Evolutionary conservation across 2,888 invertebrate species (phyloP).

Genomic region (Apoda limacodes): DNA sequence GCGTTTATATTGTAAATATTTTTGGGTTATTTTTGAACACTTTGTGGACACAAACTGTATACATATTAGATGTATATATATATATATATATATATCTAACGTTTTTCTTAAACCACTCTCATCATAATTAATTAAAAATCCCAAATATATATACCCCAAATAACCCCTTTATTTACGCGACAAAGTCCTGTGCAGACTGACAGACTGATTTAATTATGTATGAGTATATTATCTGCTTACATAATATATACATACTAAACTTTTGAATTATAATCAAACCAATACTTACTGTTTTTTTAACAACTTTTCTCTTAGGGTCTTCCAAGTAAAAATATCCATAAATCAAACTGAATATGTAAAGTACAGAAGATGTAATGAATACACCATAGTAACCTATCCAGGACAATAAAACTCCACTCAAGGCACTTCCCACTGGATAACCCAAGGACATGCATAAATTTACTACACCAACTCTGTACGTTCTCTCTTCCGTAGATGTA

Average conservation of each 20-base stretch:
- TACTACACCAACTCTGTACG: conserved; percentile 85
- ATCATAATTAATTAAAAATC: too few relatives aligned
- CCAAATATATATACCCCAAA: too few relatives aligned
- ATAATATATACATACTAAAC: not conserved
- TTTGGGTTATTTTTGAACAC: too few relatives aligned
- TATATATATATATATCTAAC: too few relatives aligned
- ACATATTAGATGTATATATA: too few relatives aligned
- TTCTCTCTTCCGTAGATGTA: conserved; percentile 82
- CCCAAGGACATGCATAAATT: conserved; percentile 90
- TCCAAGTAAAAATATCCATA: conserved; percentile 79
- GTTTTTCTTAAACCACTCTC: too few relatives aligned
- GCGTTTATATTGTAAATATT: too few relatives aligned
- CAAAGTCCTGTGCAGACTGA: conserved; percentile 3
- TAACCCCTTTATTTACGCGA: too few relatives aligned
- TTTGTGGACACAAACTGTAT: too few relatives aligned
- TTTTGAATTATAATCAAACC: conserved; percentile 1
- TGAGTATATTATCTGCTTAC: not conserved
- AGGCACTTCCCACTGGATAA: conserved; percentile 86
- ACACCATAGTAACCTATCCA: conserved; percentile 86
- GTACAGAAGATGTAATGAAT: conserved; percentile 76
- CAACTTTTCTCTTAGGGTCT: conserved; percentile 62
- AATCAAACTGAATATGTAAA: conserved; percentile 79
- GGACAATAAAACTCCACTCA: conserved; percentile 80
- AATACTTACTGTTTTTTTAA: conserved; percentile 32
- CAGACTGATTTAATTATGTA: not conserved